Evolutionary conservation across 2,888 invertebrate genomes (phyloP), one percentile per base, ranked within the genome.

Genomic region (Archaeoteleia sp.): DNA sequence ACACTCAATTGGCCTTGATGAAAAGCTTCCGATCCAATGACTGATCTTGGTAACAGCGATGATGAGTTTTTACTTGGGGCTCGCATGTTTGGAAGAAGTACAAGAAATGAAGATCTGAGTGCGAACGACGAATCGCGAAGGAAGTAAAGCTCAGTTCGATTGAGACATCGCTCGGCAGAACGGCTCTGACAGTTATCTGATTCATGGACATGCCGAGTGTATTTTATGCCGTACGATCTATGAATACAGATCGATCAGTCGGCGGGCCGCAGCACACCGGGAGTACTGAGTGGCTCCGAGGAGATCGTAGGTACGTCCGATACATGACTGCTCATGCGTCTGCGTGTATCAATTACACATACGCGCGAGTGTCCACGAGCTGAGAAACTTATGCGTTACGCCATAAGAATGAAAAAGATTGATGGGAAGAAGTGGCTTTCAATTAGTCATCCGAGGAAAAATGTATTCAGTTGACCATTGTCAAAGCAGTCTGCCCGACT

Each of bases 161-260:
- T 85, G 85, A 85, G 85, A 84, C 84, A 82, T 85, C 81, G 72
- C 42, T 72, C 67, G 79, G 74, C 71, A 73, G 75, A 82, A 77
- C 80, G 77, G 76, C 83, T 77, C 83, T 83, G 84, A 84, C 84
- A 84, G 84, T 84, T 85, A 84, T 84, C 85, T 84, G 85, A 85
- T 85, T 85, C 85, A 85, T 85, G 85, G 84, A 84, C 84, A 84
- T 84, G 81, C 83, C 84, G 80, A 79, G 81, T 83, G 82, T 84
- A 85, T 84, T 85, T 85, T 84, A 84, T 84, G 80, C 80, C 78
- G 83, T 82, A 84, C 84, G 82, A 82, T 82, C 83, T 84, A 83
- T 84, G 85, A 85, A 85, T 85, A 84, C 84, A 82, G 84, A 84
- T 85, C 83, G 82, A 83, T 82, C 80, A 78, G 74, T 49, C 73